phyloP scores from a whole-genome alignment of 2,797 vertebrate species.

The Orestias chungarensis region DNA sequence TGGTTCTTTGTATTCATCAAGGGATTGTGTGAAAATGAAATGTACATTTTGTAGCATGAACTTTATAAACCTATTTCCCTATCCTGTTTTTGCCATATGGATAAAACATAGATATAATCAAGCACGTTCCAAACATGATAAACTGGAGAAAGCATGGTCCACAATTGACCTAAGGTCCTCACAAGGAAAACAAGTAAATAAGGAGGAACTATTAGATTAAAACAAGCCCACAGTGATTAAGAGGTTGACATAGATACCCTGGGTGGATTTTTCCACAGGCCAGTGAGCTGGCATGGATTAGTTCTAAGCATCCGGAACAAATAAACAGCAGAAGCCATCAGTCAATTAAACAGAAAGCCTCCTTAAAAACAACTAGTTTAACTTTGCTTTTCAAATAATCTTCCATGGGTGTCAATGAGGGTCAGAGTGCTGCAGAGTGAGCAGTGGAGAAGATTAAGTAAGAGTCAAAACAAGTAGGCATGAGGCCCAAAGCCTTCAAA shows the following conservation, averaged over 20 bases:
- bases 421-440: constrained; percentile 64
- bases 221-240: constrained; percentile 64
- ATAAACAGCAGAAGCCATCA: constrained; percentile 69
- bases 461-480: constrained; percentile 50
- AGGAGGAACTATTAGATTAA: constrained; percentile 68
- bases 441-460: constrained; percentile 69
- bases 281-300: constrained; percentile 48
- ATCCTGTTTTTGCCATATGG: not conserved
- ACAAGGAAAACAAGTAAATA: constrained; percentile 68
- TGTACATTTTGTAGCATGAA: not conserved
- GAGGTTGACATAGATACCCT: constrained; percentile 68
- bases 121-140: constrained; percentile 13
- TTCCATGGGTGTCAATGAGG: constrained; percentile 57
- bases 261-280: constrained; percentile 49
- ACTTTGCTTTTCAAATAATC: constrained; percentile 75
- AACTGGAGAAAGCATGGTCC: constrained; percentile 28
- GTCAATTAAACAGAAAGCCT: constrained; percentile 75
- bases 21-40: not conserved
- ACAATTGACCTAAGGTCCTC: constrained; percentile 43
- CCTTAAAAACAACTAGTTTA: constrained; percentile 74
- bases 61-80: not conserved
- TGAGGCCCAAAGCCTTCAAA: constrained; percentile 43
- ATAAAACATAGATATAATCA: not conserved
- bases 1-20: not conserved
- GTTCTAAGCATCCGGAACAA: constrained; percentile 54